Evolutionary conservation across 2,797 vertebrate species (phyloP), one percentile per base, ranked within the genome.

Genomic region (Cuniculus paca): DNA sequence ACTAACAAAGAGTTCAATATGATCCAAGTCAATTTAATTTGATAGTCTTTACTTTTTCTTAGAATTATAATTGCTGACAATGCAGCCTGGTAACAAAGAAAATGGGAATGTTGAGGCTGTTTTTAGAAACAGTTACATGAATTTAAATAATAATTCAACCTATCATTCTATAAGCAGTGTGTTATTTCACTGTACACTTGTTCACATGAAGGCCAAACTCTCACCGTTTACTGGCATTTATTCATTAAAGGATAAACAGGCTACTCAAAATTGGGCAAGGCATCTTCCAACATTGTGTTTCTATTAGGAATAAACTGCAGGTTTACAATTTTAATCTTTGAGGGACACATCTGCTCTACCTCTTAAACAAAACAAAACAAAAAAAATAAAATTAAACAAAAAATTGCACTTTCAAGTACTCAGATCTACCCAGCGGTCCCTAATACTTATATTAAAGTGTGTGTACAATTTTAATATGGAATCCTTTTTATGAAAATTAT

Each of bases 11-110:
- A 88, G 50, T 54, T 77, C 82, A 84, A 70, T 75, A 86, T 84
- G 79, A 97, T 72, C 70, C 14, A 93, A 91, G 28, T 88, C 48
- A 95, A 84, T 88, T 89, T 93, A 91, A 82, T 81, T 61, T 86
- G 34, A 83, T 28, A 95, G 24, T 72, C 39, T 42, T 24, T 92
- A 48, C 2, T 68, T 95, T 92, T 78, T 90, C 45, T 97, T 31
- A 86, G 87, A 95, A 74, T 5, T 86, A 26, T 31, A 84, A 63
- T 48, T 88, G 68, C 5, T 83, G 63, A 42, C 80, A 91, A 86
- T 50, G 31, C 45, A 88, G 50, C 74, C 50, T 20, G 56, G 20
- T 70, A 92, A 75, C 60, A 91, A 39, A 24, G 19, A 90, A 70
- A 88, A 85, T 75, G 72, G 91, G 2, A 92, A n/a, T 34, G 28